Evolutionary conservation across 1,140 invertebrate genomes (phyloP).

Genomic region (Dryas iulia): DNA sequence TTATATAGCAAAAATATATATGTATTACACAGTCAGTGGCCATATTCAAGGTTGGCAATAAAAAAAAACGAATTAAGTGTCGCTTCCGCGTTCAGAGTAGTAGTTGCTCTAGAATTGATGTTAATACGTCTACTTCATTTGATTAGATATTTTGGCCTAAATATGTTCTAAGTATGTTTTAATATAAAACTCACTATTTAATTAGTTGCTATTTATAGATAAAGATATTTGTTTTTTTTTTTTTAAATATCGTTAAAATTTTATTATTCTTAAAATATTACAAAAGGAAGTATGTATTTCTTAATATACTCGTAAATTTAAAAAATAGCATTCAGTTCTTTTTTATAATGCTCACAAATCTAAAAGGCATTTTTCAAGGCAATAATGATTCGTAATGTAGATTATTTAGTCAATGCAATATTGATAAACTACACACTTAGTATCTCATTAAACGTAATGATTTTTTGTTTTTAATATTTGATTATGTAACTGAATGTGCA

Average conservation of each 20-base stretch:
- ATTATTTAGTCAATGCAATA: not conserved
- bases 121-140: constrained; percentile 4
- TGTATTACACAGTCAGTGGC: constrained; percentile 20
- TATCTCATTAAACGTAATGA: too few species aligned
- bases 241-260: too few species aligned
- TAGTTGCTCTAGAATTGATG: constrained; percentile 17
- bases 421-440: not conserved
- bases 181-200: not conserved
- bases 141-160: constrained; percentile 9
- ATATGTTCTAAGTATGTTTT: not conserved
- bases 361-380: not conserved
- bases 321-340: not conserved
- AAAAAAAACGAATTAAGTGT: constrained; percentile 26
- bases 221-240: not conserved
- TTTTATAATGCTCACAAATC: not conserved
- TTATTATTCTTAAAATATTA: not conserved
- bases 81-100: constrained; percentile 26
- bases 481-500: not conserved
- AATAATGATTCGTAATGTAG: not conserved
- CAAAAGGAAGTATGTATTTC: not conserved
- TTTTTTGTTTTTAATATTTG: not conserved
- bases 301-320: not conserved
- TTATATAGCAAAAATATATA: constrained; percentile 15
- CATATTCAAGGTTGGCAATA: constrained; percentile 27
- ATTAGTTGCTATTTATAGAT: not conserved